These are phyloP conservation scores for Dendropsophus ebraccatus DNA, from an alignment of 2,113 vertebrate genomes.

Conservation along the genomic window DNA sequence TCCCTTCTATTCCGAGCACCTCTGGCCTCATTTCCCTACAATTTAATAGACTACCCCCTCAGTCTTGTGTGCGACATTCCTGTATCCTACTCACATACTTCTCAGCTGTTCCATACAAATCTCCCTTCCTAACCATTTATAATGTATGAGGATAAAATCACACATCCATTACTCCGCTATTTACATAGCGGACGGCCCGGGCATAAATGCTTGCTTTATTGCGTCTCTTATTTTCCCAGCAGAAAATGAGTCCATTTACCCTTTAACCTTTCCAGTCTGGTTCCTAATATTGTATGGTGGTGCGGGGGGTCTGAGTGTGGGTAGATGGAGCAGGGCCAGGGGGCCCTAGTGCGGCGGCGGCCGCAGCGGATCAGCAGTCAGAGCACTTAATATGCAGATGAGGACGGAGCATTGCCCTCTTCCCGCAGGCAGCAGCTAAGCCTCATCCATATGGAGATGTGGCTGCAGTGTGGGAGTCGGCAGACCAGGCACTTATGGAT, in stretches of 20 bases:
- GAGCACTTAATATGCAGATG: conserved; percentile 49
- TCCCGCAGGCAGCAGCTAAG: conserved; percentile 14
- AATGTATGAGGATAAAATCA: background rate
- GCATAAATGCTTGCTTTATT: background rate
- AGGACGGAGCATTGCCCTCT: conserved; percentile 28
- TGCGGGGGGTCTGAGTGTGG: background rate
- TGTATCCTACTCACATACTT: conserved; percentile 27
- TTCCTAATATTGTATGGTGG: background rate
- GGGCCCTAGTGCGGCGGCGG: too few relatives aligned
- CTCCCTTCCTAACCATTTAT: background rate
- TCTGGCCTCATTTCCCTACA: background rate
- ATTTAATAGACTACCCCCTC: background rate
- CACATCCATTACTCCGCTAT: conserved; percentile 11
- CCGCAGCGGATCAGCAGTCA: conserved; percentile 7
- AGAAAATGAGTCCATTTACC: conserved; percentile 48
- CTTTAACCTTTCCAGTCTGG: conserved; percentile 11
- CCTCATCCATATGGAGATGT: conserved; percentile 48
- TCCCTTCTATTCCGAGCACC: background rate
- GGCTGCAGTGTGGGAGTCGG: conserved; percentile 15
- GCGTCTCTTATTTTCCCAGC: background rate
- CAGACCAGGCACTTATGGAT: background rate
- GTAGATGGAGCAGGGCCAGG: conserved; percentile 4
- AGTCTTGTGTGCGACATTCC: background rate
- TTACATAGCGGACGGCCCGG: background rate
- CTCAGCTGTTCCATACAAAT: background rate